These are phyloP conservation scores for Geotria australis DNA, from an alignment of 2,797 vertebrate species.

Conservation along the genomic window DNA sequence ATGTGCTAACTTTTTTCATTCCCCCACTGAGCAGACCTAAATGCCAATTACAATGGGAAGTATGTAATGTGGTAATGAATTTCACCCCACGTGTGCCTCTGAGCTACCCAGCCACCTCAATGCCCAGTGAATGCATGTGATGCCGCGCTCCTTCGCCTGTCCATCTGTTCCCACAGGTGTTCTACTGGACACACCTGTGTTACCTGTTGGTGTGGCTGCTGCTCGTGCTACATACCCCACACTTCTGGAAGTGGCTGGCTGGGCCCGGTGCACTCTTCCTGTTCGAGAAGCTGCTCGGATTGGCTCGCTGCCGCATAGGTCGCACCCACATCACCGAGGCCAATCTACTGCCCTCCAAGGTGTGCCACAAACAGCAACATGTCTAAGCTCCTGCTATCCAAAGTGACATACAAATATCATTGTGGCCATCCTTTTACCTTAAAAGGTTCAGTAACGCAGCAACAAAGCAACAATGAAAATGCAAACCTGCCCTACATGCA, in stretches of 20 bases:
- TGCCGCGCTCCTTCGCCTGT: too few relatives aligned
- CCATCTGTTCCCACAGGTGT: slow-evolving; percentile 15
- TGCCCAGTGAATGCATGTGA: too few relatives aligned
- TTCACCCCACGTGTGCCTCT: too few relatives aligned
- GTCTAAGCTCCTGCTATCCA: background rate
- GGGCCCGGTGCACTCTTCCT: slow-evolving; percentile 31
- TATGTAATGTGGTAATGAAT: too few relatives aligned
- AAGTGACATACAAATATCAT: background rate
- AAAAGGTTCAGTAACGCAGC: background rate
- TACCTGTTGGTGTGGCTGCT: slow-evolving; percentile 37
- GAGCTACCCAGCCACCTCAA: too few relatives aligned
- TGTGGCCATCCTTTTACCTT: too few relatives aligned
- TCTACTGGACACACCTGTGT: slow-evolving; percentile 59
- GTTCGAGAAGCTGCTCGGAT: slow-evolving; percentile 33
- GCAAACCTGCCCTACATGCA: background rate
- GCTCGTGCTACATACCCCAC: slow-evolving; percentile 37
- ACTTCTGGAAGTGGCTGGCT: slow-evolving; percentile 75
- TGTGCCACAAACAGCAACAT: slow-evolving; percentile 3
- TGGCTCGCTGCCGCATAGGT: slow-evolving; percentile 16
- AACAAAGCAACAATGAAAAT: background rate
- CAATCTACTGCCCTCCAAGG: slow-evolving; percentile 51
- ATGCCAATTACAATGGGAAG: too few relatives aligned
- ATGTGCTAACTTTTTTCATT: too few relatives aligned
- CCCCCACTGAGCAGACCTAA: too few relatives aligned
- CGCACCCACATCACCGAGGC: slow-evolving; percentile 33